These are phyloP conservation scores for Cheilosia impressa DNA, from an alignment of 2,888 invertebrate genomes.

Conservation along the genomic window DNA sequence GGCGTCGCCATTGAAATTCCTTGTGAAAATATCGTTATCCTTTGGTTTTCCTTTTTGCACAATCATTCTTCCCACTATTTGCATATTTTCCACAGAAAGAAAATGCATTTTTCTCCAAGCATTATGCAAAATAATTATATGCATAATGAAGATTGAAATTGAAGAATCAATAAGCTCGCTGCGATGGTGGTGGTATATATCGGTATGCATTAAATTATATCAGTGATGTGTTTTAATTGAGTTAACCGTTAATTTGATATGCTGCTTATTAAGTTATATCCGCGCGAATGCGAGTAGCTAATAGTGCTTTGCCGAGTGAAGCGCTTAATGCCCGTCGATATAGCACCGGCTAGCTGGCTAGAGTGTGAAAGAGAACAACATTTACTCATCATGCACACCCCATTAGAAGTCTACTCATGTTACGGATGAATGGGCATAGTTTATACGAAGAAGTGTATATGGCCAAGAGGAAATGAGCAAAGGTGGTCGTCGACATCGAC, in stretches of 20 bases:
- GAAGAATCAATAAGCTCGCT: constrained; percentile 40
- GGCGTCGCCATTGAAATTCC: constrained; percentile 56
- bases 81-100: constrained; percentile 40
- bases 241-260: constrained; percentile 63
- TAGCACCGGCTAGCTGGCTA: constrained; percentile 7
- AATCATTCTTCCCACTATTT: constrained; percentile 5
- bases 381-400: constrained; percentile 72
- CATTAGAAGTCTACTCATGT: constrained; percentile 74
- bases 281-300: not conserved
- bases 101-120: constrained; percentile 30
- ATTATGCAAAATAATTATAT: constrained; percentile 8
- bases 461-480: constrained; percentile 68
- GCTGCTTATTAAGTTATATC: constrained; percentile 47
- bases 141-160: constrained; percentile 39
- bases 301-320: constrained; percentile 13
- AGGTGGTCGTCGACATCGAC: constrained; percentile 47
- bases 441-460: constrained; percentile 30
- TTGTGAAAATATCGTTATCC: constrained; percentile 52
- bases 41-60: constrained; percentile 54
- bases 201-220: constrained; percentile 13
- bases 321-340: constrained; percentile 30
- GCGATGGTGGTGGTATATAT: not conserved
- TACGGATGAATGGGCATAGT: constrained; percentile 71
- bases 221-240: constrained; percentile 46
- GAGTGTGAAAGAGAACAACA: constrained; percentile 35